Evolutionary conservation across 2,113 vertebrate species (phyloP), one percentile per base, ranked within the genome.

Genomic region (Phoxinus phoxinus): DNA sequence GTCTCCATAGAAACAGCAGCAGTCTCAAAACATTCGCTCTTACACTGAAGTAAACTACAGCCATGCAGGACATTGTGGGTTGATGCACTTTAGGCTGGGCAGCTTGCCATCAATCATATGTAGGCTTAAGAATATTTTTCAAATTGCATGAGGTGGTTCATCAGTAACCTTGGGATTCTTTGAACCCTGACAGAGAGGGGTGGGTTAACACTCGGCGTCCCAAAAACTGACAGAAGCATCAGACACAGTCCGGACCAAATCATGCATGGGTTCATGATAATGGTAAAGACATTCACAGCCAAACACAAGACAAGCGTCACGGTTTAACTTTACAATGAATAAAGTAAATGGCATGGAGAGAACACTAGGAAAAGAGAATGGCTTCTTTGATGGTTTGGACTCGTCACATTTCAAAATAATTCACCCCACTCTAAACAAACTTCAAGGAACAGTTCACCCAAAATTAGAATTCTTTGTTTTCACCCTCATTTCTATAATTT

Each of bases 1-100:
- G 77, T 86, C 84, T 80, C 84, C 84, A 86, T 81, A 86, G 84
- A 86, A 86, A 86, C 84, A 74, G 84, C 77, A 81, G 76, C 65
- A 80, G 56, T 72, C 46, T 78, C 75, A 80, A 67, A 85, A 85
- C 30, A 85, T 72, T 80, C 76, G 44, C 83, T 32, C 25, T 17
- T 32, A 48, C 37, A 67, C 3, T 67, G 59, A 67, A 69, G 27
- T 82, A 48, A 82, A 67, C 80, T 69, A 65, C 8, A 27, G 78
- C 37, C 58, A 46, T 63, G 41, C 44, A 30, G 27, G 44, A 69
- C 44, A 23, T 32, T 30, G 79, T 32, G 58, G 79, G 15, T 25
- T 46, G 41, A 73, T 32, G n/a, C 44, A 53, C 3, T 3, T 46
- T 19, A 51, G 1, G 48, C 15, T 61, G 32, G 56, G 41, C 58